Evolutionary conservation across 2,888 invertebrate genomes (phyloP).

Genomic region (Caenorhabditis sinica): DNA sequence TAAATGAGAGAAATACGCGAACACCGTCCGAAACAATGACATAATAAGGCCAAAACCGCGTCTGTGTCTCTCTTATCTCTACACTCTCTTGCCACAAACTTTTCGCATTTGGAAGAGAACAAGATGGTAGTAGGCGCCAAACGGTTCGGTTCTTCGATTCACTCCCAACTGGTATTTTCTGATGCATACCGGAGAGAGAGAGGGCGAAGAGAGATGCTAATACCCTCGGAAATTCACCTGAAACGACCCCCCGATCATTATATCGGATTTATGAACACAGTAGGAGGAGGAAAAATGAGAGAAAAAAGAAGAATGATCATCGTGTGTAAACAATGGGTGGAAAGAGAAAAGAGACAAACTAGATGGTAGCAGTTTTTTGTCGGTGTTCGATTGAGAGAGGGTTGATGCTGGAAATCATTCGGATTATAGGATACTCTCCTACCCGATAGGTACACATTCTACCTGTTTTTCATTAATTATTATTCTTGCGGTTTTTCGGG

Average conservation of each 20-base stretch:
- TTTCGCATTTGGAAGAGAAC: slow-evolving; percentile 1
- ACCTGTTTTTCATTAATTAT: not conserved
- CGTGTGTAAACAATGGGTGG: slow-evolving; percentile 40
- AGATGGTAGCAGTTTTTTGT: slow-evolving; percentile 43
- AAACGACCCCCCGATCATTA: slow-evolving; percentile 49
- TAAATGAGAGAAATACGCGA: slow-evolving; percentile 20
- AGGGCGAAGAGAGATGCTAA: slow-evolving; percentile 20
- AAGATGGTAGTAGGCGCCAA: slow-evolving; percentile 37
- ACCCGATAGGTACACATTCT: not conserved
- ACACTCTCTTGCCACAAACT: slow-evolving; percentile 22
- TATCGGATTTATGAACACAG: slow-evolving; percentile 56
- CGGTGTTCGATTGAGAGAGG: not conserved
- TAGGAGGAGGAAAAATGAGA: not conserved
- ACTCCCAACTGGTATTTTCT: too few relatives aligned
- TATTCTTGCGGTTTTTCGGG: not conserved
- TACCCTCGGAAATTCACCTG: slow-evolving; percentile 27
- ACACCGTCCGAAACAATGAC: slow-evolving; percentile 56
- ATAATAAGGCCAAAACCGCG: slow-evolving; percentile 49
- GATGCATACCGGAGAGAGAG: not conserved
- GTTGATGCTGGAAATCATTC: slow-evolving; percentile 35
- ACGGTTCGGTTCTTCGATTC: not conserved
- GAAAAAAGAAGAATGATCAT: slow-evolving; percentile 16
- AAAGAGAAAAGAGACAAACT: slow-evolving; percentile 33
- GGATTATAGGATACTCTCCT: slow-evolving; percentile 30
- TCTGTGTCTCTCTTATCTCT: slow-evolving; percentile 42